phyloP scores from a whole-genome alignment of 2,797 vertebrate genomes.

The Galaxias olidus region DNA sequence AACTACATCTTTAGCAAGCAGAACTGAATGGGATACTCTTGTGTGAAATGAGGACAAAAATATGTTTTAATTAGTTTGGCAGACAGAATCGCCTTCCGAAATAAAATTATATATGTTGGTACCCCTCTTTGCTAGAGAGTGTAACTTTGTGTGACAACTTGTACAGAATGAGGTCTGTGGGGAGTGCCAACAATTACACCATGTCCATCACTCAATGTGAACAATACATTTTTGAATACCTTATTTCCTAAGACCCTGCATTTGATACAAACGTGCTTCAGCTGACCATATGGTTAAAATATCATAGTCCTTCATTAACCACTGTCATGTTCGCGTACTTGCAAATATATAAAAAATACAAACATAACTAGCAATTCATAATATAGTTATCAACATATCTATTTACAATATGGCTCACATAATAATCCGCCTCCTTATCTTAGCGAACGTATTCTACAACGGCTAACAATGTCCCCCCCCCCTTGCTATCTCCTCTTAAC shows the following conservation, averaged over 20 bases:
- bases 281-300: background rate
- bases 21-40: constrained; percentile 65
- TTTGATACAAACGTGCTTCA: too few species aligned
- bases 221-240: constrained; percentile 46
- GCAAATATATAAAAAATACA: constrained; percentile 47
- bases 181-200: constrained; percentile 53
- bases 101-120: too few species aligned
- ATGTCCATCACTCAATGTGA: constrained; percentile 41
- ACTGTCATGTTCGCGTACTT: constrained; percentile 36
- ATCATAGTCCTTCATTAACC: constrained; percentile 27
- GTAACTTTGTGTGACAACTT: constrained; percentile 60
- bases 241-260: too few species aligned
- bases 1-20: constrained; percentile 33
- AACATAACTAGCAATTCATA: constrained; percentile 24
- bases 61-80: constrained; percentile 69
- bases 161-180: constrained; percentile 55
- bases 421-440: constrained; percentile 68
- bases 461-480: constrained; percentile 73
- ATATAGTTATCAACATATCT: constrained; percentile 39
- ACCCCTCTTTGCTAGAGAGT: too few species aligned
- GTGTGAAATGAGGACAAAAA: constrained; percentile 65
- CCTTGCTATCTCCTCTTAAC: constrained; percentile 73
- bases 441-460: constrained; percentile 67
- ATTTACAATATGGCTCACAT: constrained; percentile 51
- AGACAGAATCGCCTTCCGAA: constrained; percentile 51